phyloP scores from a whole-genome alignment of 2,888 invertebrate species.

The Coelinius sp. region DNA sequence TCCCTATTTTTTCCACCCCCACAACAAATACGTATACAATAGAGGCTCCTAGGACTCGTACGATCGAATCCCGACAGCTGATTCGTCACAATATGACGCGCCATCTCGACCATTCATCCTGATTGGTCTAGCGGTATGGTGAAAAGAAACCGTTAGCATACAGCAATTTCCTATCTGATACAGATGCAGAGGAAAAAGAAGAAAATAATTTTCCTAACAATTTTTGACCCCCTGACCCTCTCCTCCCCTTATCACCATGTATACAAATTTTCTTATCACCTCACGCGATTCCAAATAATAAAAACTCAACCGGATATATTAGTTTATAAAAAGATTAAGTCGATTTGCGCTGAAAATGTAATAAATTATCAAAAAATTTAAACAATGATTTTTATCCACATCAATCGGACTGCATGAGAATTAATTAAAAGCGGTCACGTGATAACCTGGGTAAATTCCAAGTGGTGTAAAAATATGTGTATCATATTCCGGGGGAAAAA shows the following conservation, averaged over 20 bases:
- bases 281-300: not conserved
- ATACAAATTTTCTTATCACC: not conserved
- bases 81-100: conserved; percentile 42
- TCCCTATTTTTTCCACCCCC: no score
- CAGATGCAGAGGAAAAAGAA: not conserved
- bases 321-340: no score
- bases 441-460: not conserved
- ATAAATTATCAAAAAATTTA: not conserved
- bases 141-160: not conserved
- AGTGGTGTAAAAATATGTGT: not conserved
- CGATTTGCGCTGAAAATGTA: not conserved
- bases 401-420: not conserved
- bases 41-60: conserved; percentile 17
- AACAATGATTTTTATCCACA: not conserved
- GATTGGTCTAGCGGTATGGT: conserved; percentile 11
- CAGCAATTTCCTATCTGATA: not conserved
- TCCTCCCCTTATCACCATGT: not conserved
- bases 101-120: conserved; percentile 14
- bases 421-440: not conserved
- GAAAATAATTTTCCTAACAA: not conserved
- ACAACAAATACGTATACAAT: no score
- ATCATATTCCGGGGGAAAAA: not conserved
- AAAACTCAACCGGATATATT: not conserved
- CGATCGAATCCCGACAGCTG: conserved; percentile 30
- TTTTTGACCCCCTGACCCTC: not conserved